phyloP scores from a whole-genome alignment of 2,113 vertebrate species.

The Psettodes erumei region DNA sequence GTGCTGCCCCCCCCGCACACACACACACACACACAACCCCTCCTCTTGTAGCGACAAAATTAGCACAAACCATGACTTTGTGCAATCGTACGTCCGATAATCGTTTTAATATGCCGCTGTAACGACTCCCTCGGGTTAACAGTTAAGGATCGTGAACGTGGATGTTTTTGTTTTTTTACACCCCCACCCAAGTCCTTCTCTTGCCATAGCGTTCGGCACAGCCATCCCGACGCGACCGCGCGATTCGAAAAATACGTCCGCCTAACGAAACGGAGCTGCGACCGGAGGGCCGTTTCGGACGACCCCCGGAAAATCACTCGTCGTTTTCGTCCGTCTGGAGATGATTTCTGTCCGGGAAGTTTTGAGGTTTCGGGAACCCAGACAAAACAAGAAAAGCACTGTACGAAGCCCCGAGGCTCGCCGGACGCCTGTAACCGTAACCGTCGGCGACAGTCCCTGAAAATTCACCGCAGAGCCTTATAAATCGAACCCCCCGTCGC shows the following conservation, averaged over 20 bases:
- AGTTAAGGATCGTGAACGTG: background rate
- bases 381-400: conserved; percentile 22
- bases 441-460: conserved; percentile 25
- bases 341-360: conserved; percentile 10
- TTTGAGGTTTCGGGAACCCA: conserved; percentile 26
- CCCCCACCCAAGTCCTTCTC: background rate
- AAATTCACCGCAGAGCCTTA: too few species aligned
- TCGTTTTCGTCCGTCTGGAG: conserved; percentile 29
- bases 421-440: conserved; percentile 1
- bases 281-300: background rate
- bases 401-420: background rate
- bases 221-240: too few species aligned
- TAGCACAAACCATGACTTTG: conserved; percentile 14
- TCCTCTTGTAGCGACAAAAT: conserved; percentile 12
- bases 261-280: background rate
- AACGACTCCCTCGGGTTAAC: background rate
- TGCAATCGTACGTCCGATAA: conserved; percentile 19
- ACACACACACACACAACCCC: too few species aligned
- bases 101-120: conserved; percentile 4
- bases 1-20: background rate
- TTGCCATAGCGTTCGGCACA: too few species aligned
- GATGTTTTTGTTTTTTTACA: background rate
- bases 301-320: conserved; percentile 21
- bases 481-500: conserved; percentile 18
- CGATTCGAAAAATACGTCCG: background rate